Percentiles rank a stretch among this genome's conserved stretches.
Conservation (phyloP, 2,113 vertebrate genomes). For the Seriola rivoliana region DNA sequence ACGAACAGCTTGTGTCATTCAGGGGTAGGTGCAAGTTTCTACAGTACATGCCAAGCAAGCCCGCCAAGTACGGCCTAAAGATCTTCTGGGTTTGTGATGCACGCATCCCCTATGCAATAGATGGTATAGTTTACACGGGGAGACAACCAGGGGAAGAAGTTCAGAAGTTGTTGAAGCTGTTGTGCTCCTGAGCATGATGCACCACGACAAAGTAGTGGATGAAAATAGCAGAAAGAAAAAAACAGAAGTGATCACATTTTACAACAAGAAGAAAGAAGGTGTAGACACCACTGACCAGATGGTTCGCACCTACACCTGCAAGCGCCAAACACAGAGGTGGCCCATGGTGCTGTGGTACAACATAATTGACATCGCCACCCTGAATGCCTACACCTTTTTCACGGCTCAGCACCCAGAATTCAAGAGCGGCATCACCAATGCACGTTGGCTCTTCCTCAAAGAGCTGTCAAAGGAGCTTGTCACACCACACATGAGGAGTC, state of each 20-base stretch:
- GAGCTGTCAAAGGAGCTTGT: too few relatives aligned
- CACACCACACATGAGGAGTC: too few relatives aligned
- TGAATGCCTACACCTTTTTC: too few relatives aligned
- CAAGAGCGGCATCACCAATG: too few relatives aligned
- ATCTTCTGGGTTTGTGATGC: slow-evolving; percentile 10
- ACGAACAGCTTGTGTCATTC: slow-evolving; percentile 10
- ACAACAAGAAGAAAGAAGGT: slow-evolving; percentile 11
- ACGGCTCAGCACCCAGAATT: too few relatives aligned
- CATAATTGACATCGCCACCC: too few relatives aligned
- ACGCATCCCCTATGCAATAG: not conserved
- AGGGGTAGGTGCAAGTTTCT: slow-evolving; percentile 16
- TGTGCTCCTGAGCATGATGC: slow-evolving; percentile 9
- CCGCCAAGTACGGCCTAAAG: not conserved
- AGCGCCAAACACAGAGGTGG: too few relatives aligned
- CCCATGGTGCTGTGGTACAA: too few relatives aligned
- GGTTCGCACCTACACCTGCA: slow-evolving; percentile 10
- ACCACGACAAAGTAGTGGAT: slow-evolving; percentile 1
- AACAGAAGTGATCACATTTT: slow-evolving; percentile 13
- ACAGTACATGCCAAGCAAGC: slow-evolving; percentile 31
- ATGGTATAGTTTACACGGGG: slow-evolving; percentile 1
- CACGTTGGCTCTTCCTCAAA: too few relatives aligned
- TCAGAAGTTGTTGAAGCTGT: slow-evolving; percentile 1
- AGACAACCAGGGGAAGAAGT: slow-evolving; percentile 10
- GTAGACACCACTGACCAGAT: slow-evolving; percentile 1
- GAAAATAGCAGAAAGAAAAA: slow-evolving; percentile 7